phyloP scores from a whole-genome alignment of 2,888 invertebrate genomes.

The Lepidonotus clava region DNA sequence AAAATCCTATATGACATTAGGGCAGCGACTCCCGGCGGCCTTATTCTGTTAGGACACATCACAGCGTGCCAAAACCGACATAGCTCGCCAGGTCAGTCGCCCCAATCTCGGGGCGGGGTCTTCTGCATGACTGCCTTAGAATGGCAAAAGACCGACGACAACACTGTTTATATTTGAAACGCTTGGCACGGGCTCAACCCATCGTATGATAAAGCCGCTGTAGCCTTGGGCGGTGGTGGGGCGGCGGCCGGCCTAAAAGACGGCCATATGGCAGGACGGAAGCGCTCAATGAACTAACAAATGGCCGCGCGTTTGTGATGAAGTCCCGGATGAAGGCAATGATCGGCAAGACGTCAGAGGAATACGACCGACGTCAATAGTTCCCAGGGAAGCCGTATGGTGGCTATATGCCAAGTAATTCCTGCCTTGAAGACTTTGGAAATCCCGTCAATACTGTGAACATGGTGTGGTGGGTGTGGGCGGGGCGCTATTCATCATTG shows the following conservation, averaged over 20 bases:
- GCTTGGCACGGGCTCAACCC: slow-evolving; percentile 17
- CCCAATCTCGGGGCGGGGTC: background rate
- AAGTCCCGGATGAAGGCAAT: background rate
- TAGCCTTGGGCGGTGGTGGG: background rate
- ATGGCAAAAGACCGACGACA: background rate
- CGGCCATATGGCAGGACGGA: background rate
- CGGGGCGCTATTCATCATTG: no score
- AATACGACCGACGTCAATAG: no score
- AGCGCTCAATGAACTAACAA: slow-evolving; percentile 20
- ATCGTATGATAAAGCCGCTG: background rate
- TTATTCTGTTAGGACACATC: background rate
- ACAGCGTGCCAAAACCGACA: background rate
- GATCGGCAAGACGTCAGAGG: no score
- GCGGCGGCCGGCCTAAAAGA: background rate
- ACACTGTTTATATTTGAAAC: background rate
- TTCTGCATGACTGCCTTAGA: background rate
- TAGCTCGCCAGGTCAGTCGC: background rate
- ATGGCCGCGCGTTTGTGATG: background rate
- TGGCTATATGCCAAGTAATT: no score
- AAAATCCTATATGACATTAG: slow-evolving; percentile 42
- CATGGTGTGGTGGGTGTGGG: no score
- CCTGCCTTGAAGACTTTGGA: no score
- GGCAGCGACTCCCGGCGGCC: background rate
- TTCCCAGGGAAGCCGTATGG: no score
- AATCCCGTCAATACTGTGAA: no score